Evolutionary conservation across 2,888 invertebrate genomes (phyloP).

Genomic region (Andrena camellia): DNA sequence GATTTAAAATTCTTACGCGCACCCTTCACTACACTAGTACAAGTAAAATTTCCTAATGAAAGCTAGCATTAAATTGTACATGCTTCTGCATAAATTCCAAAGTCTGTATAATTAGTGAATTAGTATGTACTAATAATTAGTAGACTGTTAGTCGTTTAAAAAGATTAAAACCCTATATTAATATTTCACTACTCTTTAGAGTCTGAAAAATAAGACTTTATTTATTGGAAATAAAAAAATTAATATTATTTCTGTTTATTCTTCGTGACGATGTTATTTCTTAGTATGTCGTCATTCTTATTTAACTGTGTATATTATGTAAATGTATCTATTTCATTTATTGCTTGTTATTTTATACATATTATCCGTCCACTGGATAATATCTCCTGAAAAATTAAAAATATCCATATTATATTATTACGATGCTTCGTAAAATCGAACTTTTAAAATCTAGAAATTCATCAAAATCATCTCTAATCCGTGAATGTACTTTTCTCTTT

Average conservation of each 20-base stretch:
- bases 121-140: not conserved
- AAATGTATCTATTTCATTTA: constrained; percentile 46
- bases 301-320: constrained; percentile 41
- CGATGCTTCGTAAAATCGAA: not conserved
- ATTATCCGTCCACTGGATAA: constrained; percentile 66
- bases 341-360: constrained; percentile 32
- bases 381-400: constrained; percentile 68
- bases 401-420: constrained; percentile 43
- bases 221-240: constrained; percentile 20
- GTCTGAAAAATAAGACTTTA: constrained; percentile 11
- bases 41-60: constrained; percentile 24
- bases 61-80: constrained; percentile 14
- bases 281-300: constrained; percentile 20
- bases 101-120: constrained; percentile 1
- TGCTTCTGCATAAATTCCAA: not conserved
- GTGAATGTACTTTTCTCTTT: not conserved
- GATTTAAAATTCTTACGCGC: not conserved
- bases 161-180: constrained; percentile 12
- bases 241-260: constrained; percentile 28
- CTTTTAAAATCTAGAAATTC: not conserved
- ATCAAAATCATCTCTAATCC: not conserved
- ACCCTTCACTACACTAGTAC: constrained; percentile 8
- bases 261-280: constrained; percentile 22
- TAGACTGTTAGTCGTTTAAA: constrained; percentile 1
- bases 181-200: constrained; percentile 17